Evolutionary conservation across 2,797 vertebrate genomes (phyloP), one percentile per base, ranked within the genome.

Genomic region (Sebastes taczanowskii): DNA sequence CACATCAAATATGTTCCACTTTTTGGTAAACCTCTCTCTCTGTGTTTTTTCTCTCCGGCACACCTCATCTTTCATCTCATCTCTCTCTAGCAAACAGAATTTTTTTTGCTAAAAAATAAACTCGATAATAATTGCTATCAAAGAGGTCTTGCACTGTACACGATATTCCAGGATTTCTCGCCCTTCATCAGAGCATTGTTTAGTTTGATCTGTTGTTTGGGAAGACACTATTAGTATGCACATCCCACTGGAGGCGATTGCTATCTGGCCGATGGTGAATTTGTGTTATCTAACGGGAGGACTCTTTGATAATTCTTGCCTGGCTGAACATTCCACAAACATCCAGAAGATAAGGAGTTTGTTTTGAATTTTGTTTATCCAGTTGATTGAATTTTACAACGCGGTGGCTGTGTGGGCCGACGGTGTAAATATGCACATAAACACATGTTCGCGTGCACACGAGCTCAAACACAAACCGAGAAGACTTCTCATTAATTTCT

Each of bases 401-500:
- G 56, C 53, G 63, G 83, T 83, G 65, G 77, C 30, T 83, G 69
- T 70, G 62, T 58, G 78, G 42, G 71, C 68, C 77, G 63, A 55
- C 69, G n/a, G n/a, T 35, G 25, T 56, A 81, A 77, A 62, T 66
- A 65, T 10, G 52, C 77, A 68, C 63, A 76, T 22, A 70, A 73
- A 78, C 78, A 75, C 82, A 56, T 53, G 46, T 71, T 25, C 14
- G 4, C 52, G 10, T 56, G 58, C 4, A 2, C 62, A 81, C 22
- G 22, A 38, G 72, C 80, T 70, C 81, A 76, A 73, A 85, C 62
- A 65, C 68, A 74, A 66, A 55, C 64, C 22, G 25, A 53, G 69
- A 67, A 27, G 29, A 25, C 71, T 80, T 32, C 86, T 87, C 85
- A 89, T 93, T 91, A 91, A 88, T 92, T 88, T 87, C 82, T 65